phyloP scores from a whole-genome alignment of 2,888 invertebrate species.

The Crepidodera aurea region DNA sequence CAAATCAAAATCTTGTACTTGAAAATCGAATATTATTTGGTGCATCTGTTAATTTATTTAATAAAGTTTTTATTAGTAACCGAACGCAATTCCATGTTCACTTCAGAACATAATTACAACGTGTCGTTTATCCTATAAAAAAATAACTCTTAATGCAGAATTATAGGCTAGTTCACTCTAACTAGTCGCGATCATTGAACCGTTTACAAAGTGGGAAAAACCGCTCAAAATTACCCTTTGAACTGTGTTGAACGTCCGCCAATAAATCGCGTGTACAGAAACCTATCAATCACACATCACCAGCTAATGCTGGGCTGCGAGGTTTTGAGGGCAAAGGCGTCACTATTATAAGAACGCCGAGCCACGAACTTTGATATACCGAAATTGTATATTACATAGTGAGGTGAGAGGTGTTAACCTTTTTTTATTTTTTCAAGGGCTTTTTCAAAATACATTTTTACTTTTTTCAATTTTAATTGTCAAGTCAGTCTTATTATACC shows the following conservation, averaged over 20 bases:
- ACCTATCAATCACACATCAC: conserved; percentile 44
- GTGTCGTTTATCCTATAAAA: too few relatives aligned
- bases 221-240: conserved; percentile 41
- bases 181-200: not conserved
- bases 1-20: too few relatives aligned
- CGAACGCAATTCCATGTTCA: too few relatives aligned
- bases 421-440: too few relatives aligned
- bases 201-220: conserved; percentile 3
- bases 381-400: not conserved
- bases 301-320: not conserved
- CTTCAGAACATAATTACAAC: too few relatives aligned
- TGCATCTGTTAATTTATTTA: too few relatives aligned
- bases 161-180: not conserved
- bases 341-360: not conserved
- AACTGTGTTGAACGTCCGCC: conserved; percentile 44
- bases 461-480: too few relatives aligned
- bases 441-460: too few relatives aligned
- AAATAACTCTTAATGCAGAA: too few relatives aligned
- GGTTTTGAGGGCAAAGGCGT: not conserved
- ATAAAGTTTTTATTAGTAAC: too few relatives aligned
- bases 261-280: conserved; percentile 45
- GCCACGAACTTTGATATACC: not conserved
- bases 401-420: conserved; percentile 1
- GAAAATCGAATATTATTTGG: too few relatives aligned
- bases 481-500: too few relatives aligned